Evolutionary conservation across 2,113 vertebrate genomes (phyloP).

Genomic region (Strix uralensis): DNA sequence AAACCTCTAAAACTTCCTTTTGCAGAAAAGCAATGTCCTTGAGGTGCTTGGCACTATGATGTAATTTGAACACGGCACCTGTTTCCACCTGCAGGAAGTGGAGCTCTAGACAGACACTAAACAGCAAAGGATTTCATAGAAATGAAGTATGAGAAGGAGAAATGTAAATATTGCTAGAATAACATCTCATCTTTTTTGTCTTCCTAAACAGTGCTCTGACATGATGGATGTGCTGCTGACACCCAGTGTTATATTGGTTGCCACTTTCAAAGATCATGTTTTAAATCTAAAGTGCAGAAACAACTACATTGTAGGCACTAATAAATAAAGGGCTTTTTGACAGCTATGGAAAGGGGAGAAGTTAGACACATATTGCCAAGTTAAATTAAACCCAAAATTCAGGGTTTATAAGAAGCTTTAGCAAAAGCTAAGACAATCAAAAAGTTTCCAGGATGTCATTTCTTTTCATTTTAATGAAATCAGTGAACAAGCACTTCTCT

Average conservation of each 20-base stretch:
- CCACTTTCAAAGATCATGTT: conserved; percentile 33
- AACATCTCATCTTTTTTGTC: conserved; percentile 1
- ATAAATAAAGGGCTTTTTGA: conserved; percentile 48
- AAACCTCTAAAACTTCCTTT: background rate
- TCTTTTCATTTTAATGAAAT: background rate
- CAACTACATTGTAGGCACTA: background rate
- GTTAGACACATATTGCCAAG: background rate
- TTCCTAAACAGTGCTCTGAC: background rate
- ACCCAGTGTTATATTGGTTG: conserved; percentile 15
- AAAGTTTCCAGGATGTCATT: conserved; percentile 25
- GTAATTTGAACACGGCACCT: background rate
- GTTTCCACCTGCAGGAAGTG: background rate
- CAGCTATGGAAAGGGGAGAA: background rate
- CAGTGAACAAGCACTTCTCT: background rate
- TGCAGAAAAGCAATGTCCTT: background rate
- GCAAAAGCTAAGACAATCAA: background rate
- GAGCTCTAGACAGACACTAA: background rate
- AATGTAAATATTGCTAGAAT: conserved; percentile 20
- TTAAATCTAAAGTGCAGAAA: conserved; percentile 28
- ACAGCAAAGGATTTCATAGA: background rate
- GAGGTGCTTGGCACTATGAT: background rate
- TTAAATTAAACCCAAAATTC: conserved; percentile 11
- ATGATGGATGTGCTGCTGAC: conserved; percentile 50
- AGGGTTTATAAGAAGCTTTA: background rate
- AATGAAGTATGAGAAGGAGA: conserved; percentile 3